phyloP scores from a whole-genome alignment of 2,113 vertebrate genomes.

The Seriola rivoliana region DNA sequence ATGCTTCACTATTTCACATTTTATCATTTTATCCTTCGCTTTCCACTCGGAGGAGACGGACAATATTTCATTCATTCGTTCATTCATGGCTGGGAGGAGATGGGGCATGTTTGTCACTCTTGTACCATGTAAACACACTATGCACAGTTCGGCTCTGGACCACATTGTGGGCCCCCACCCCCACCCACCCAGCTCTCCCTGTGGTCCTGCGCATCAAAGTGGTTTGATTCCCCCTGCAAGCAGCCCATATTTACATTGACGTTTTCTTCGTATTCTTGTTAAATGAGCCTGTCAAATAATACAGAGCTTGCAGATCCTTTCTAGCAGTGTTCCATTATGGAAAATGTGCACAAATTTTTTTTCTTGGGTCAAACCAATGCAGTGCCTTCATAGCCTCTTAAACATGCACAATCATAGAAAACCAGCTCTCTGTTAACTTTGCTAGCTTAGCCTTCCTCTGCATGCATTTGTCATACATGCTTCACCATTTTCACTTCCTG shows the following conservation, averaged over 20 bases:
- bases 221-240: background rate
- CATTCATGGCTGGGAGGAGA: slow-evolving; percentile 11
- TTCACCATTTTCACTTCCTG: too few species aligned
- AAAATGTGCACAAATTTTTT: background rate
- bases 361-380: background rate
- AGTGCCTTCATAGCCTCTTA: background rate
- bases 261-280: background rate
- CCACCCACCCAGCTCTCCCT: background rate
- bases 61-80: slow-evolving; percentile 47
- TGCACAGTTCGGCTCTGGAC: slow-evolving; percentile 12
- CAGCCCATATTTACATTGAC: background rate
- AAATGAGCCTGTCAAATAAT: background rate
- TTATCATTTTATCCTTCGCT: slow-evolving; percentile 8
- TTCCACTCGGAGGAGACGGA: slow-evolving; percentile 41
- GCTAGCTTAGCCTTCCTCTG: too few species aligned
- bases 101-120: slow-evolving; percentile 1
- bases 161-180: background rate
- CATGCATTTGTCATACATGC: too few species aligned
- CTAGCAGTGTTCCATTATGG: background rate
- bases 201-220: background rate
- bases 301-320: background rate
- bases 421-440: background rate
- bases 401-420: background rate
- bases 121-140: slow-evolving; percentile 16
- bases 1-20: slow-evolving; percentile 5